Base-by-base conservation (phyloP, 1,140 invertebrate genomes). In the Tetragonula clypearis region DNA sequence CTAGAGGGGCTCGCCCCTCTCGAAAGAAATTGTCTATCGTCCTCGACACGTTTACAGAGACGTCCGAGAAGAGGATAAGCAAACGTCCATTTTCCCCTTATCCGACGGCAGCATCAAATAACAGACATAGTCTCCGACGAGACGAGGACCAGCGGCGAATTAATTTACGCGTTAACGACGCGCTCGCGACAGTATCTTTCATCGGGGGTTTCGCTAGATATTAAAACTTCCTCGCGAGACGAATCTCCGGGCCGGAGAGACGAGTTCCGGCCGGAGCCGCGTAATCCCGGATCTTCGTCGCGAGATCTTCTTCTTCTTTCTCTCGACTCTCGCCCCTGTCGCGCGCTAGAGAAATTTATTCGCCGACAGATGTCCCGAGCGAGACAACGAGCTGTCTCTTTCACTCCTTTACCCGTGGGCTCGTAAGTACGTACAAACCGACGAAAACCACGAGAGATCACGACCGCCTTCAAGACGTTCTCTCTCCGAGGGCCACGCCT, bases 181-280 rank as follows among this genome's bases (percentile, higher is more conserved):
- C 49, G 30, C 41, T 9, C 30, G 11, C 72, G 12, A 35, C 72
- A 15, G 21, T 55, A 77, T 68, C 74, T 75, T n/a, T 66, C 65
- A 58, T 69, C 75, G 56, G 35, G 69, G 69, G 53, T 53, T 65
- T 41, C 41, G 65, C 35, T 35, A 56, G 82, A 83, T 83, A 83
- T 83, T 83, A 83, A 83, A 83, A 83, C 19, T 74, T 74, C 30
- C 73, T 14, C 62, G 81, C 73, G 62, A 83, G 74, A 83, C 74
- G 81, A 83, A 83, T 83, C 55, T 83, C 81, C 81, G 65, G 62
- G 3, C 53, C 1, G 53, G 41, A 53, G 41, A 53, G 3, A 30
- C 1, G 58, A 68, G 53, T 69, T 77, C 65, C 53, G 41, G 58
- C n/a, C 55, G 30, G 49, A 30, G 62, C 19, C 41, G 6, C 41